phyloP scores from a whole-genome alignment of 2,113 vertebrate genomes.

The Pimephales promelas region DNA sequence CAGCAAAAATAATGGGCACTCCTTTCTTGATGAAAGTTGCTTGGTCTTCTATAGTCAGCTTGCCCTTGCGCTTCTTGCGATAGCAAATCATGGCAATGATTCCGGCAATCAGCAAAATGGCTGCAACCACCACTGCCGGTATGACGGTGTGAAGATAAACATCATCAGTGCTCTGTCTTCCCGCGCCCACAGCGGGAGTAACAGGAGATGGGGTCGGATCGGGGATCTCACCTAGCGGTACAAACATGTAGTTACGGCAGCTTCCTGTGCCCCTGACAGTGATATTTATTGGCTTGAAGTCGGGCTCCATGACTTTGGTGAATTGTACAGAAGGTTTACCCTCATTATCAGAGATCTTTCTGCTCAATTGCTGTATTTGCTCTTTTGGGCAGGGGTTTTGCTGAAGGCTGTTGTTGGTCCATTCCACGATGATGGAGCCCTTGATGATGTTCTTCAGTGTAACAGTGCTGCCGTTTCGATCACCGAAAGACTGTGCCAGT shows the following conservation, averaged over 20 bases:
- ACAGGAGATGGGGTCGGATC: conserved; percentile 64
- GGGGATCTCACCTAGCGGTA: conserved; percentile 75
- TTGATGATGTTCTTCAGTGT: conserved; percentile 86
- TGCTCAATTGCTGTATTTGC: conserved; percentile 82
- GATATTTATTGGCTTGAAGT: conserved; percentile 86
- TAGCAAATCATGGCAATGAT: conserved; percentile 99
- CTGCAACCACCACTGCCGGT: conserved; percentile 93
- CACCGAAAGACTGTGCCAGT: conserved; percentile 86
- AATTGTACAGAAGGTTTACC: conserved; percentile 79
- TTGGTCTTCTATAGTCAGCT: conserved; percentile 96
- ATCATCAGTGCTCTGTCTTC: conserved; percentile 90
- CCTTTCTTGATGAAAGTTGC: conserved; percentile 99
- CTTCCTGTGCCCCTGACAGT: conserved; percentile 81
- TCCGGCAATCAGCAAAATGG: conserved; percentile 92
- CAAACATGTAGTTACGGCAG: conserved; percentile 85
- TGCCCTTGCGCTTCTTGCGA: conserved; percentile 96
- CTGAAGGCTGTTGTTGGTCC: conserved; percentile 93
- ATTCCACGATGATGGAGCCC: conserved; percentile 92
- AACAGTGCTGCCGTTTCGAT: conserved; percentile 92
- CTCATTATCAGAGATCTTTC: conserved; percentile 76
- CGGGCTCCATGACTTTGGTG: conserved; percentile 80
- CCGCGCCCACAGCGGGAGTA: conserved; percentile 77
- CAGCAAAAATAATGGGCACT: conserved; percentile 95
- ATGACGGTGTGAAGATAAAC: conserved; percentile 97
- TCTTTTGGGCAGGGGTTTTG: conserved; percentile 89